A percentile compares a stretch with the other conserved stretches of the same genome.
Conservation (phyloP, 2,113 vertebrate genomes). For the Furnarius figulus region DNA sequence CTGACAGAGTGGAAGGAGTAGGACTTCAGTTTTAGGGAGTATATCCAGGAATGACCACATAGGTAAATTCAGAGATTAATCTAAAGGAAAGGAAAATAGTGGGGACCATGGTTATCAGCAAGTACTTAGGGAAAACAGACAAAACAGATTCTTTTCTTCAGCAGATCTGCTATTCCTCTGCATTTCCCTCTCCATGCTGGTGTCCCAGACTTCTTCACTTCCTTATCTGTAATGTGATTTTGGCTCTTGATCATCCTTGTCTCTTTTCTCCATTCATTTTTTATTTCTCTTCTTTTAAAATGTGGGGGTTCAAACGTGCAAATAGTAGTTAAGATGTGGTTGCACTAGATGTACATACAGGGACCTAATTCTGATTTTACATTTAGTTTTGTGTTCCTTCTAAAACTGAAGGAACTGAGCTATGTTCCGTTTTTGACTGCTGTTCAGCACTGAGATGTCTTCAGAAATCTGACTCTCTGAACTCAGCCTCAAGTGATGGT, state of each 20-base stretch:
- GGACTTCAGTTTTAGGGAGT: neutral
- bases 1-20: neutral
- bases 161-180: neutral
- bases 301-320: neutral
- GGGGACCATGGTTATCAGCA: neutral
- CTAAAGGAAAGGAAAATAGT: neutral
- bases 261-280: neutral
- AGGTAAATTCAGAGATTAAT: neutral
- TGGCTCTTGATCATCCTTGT: neutral
- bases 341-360: neutral
- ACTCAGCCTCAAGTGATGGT: neutral
- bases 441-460: neutral
- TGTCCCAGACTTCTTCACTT: neutral
- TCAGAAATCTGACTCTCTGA: neutral
- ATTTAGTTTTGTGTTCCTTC: neutral
- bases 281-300: neutral
- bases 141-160: neutral
- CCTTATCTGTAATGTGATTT: neutral
- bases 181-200: neutral
- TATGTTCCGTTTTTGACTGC: neutral
- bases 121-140: neutral
- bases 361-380: neutral
- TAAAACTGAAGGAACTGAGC: neutral
- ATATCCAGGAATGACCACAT: fast-evolving
- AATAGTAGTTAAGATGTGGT: neutral